Conservation (phyloP, 2,888 invertebrate species). For the Dasysyrphus tricinctus region DNA sequence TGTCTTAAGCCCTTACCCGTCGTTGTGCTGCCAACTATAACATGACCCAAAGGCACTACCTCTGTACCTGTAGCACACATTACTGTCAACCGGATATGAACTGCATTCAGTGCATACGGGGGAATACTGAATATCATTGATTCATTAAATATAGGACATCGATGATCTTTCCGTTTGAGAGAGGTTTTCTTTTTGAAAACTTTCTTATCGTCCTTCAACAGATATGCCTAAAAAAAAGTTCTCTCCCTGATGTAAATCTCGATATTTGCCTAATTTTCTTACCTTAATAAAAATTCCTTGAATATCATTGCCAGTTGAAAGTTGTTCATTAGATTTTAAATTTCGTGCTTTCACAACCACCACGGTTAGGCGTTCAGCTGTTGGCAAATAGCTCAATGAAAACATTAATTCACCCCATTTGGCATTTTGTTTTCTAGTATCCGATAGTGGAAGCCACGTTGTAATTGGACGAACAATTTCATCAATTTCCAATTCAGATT, state of each 20-base stretch:
- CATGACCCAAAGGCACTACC: constrained; percentile 90
- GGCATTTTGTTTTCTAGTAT: constrained; percentile 88
- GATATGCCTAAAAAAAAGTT: constrained; percentile 86
- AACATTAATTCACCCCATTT: constrained; percentile 92
- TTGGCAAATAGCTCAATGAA: constrained; percentile 91
- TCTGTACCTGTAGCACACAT: constrained; percentile 83
- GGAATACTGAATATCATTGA: constrained; percentile 93
- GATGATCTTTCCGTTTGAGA: constrained; percentile 88
- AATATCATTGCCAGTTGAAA: constrained; percentile 79
- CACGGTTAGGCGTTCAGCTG: constrained; percentile 90
- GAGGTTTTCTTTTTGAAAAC: constrained; percentile 92
- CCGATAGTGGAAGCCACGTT: constrained; percentile 91
- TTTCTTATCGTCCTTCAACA: constrained; percentile 91
- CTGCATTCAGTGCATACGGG: constrained; percentile 87
- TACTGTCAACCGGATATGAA: constrained; percentile 90
- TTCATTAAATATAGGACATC: constrained; percentile 92
- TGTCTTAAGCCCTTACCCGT: constrained; percentile 89
- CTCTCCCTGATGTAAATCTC: background rate
- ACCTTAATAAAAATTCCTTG: constrained; percentile 92
- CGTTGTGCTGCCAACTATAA: constrained; percentile 90
- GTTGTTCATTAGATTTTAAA: constrained; percentile 85
- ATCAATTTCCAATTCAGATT: constrained; percentile 88
- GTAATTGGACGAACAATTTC: constrained; percentile 88
- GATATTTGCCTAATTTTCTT: constrained; percentile 47
- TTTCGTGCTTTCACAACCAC: constrained; percentile 89